Percentiles rank a stretch among this genome's conserved stretches.
phyloP scores from a whole-genome alignment of 2,888 invertebrate species.

The Campaea margaritaria region DNA sequence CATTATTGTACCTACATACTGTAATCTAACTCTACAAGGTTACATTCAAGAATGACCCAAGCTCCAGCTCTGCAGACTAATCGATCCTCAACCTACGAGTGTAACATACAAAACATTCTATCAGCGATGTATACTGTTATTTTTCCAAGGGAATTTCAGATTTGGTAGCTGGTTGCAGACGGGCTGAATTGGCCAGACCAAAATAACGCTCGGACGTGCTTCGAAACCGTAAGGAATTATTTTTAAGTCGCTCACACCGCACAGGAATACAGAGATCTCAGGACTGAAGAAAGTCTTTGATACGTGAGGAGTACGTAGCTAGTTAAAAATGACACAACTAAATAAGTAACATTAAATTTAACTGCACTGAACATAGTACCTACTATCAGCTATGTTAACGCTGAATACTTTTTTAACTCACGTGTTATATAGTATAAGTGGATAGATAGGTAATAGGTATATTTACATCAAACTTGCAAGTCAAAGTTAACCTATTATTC shows the following conservation, averaged over 20 bases:
- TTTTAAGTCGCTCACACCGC: conserved; percentile 57
- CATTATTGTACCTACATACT: too few species aligned
- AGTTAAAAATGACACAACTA: too few species aligned
- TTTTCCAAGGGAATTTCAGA: conserved; percentile 57
- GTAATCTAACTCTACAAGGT: too few species aligned
- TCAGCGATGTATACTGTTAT: conserved; percentile 41
- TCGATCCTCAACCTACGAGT: conserved; percentile 21
- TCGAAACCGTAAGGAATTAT: conserved; percentile 74
- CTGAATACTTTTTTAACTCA: too few species aligned
- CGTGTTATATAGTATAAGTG: too few species aligned
- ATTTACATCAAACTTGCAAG: too few species aligned
- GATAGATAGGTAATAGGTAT: too few species aligned
- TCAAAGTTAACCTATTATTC: too few species aligned
- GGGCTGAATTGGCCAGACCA: conserved; percentile 69
- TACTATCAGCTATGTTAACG: too few species aligned
- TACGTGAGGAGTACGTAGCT: neutral
- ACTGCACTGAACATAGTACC: too few species aligned
- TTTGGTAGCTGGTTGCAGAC: conserved; percentile 59
- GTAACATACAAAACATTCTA: conserved; percentile 32
- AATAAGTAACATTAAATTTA: too few species aligned
- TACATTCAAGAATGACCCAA: neutral
- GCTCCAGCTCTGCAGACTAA: conserved; percentile 6
- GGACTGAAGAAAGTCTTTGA: conserved; percentile 8
- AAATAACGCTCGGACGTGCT: conserved; percentile 78
- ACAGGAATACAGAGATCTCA: conserved; percentile 30